phyloP scores from a whole-genome alignment of 1,140 invertebrate genomes.

The Amyelois transitella region DNA sequence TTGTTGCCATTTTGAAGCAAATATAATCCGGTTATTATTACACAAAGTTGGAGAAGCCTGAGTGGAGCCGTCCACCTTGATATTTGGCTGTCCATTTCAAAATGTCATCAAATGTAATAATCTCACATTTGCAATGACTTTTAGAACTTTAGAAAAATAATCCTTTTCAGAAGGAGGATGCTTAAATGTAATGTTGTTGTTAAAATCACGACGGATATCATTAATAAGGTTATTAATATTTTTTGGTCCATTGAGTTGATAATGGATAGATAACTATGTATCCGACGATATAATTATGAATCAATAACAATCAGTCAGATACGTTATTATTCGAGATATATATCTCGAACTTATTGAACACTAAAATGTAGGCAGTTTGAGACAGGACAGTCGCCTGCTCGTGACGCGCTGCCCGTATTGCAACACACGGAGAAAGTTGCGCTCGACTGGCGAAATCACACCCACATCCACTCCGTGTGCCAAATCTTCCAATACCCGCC shows the following conservation, averaged over 20 bases:
- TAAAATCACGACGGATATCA: no score
- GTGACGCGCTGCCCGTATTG: conserved; percentile 29
- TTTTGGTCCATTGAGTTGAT: no score
- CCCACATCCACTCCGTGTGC: conserved; percentile 50
- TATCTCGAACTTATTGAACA: no score
- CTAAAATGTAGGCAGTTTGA: not conserved
- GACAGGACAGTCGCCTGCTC: conserved; percentile 9
- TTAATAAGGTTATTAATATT: no score
- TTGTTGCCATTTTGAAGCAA: conserved; percentile 21
- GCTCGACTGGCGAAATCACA: conserved; percentile 64
- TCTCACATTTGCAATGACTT: no score
- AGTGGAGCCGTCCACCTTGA: conserved; percentile 46
- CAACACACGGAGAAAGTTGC: conserved; percentile 59
- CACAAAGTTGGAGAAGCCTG: conserved; percentile 22
- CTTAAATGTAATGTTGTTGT: no score
- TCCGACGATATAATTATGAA: no score
- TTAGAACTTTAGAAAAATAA: no score
- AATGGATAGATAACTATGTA: no score
- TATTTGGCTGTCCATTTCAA: conserved; percentile 44
- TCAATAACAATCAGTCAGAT: no score
- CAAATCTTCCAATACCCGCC: conserved; percentile 53
- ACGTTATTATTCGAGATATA: no score
- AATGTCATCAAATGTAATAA: conserved; percentile 42
- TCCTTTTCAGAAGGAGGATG: no score
- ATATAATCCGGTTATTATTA: conserved; percentile 30